Conservation (phyloP, 2,888 invertebrate genomes). For the Mantis religiosa region DNA sequence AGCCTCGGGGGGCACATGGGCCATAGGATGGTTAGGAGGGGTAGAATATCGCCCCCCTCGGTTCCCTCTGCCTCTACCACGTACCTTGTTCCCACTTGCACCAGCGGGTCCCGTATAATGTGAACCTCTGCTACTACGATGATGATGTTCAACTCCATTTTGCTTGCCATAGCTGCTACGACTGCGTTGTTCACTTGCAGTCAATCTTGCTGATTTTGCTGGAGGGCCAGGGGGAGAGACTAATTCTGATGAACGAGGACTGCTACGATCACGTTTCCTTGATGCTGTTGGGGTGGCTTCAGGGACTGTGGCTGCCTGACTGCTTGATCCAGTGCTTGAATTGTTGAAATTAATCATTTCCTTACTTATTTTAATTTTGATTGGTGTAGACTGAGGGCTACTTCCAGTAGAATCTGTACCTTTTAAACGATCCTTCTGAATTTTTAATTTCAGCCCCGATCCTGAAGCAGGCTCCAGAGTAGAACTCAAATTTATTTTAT, state of each 20-base stretch:
- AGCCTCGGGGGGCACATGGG: background rate
- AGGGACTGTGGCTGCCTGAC: background rate
- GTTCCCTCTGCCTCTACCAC: slow-evolving; percentile 41
- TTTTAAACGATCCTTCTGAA: slow-evolving; percentile 69
- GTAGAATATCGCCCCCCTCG: slow-evolving; percentile 34
- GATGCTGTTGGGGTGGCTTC: background rate
- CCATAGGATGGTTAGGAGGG: background rate
- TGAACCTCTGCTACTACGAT: slow-evolving; percentile 37
- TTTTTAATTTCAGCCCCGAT: slow-evolving; percentile 71
- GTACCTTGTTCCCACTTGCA: slow-evolving; percentile 41
- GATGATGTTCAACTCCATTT: slow-evolving; percentile 29
- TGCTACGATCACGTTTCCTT: slow-evolving; percentile 38
- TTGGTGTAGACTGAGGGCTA: slow-evolving; percentile 34
- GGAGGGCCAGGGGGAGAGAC: slow-evolving; percentile 36
- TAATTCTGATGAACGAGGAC: background rate
- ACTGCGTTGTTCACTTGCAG: background rate
- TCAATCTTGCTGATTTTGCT: background rate
- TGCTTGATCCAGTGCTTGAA: background rate
- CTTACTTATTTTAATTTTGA: slow-evolving; percentile 70
- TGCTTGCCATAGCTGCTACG: slow-evolving; percentile 37
- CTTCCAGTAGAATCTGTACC: slow-evolving; percentile 47
- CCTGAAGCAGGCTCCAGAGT: slow-evolving; percentile 35
- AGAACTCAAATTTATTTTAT: slow-evolving; percentile 48
- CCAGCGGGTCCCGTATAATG: background rate
- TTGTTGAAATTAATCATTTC: slow-evolving; percentile 51